Evolutionary conservation across 2,888 invertebrate species (phyloP), one percentile per base, ranked within the genome.

Genomic region (Synanthedon myopaeformis): DNA sequence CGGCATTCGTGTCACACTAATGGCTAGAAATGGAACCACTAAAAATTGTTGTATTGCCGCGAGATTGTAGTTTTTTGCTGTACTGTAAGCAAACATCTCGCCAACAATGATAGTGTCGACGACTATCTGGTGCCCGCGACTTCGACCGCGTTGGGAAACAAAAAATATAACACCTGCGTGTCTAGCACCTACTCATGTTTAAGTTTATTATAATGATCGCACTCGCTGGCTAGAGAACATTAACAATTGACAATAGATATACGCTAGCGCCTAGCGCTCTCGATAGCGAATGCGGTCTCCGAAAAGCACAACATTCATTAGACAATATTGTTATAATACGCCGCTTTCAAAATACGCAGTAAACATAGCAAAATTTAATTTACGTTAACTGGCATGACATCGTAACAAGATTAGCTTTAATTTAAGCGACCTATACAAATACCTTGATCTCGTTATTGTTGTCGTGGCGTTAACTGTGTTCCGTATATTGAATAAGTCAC

Each of bases 371-470:
- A 65, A 71, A 71, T 74, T 70, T 66, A 71, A 75, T 74, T 71
- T 71, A 72, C 65, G 69, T 66, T 65, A 68, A 65, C 59, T 61
- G 58, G 58, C 62, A 61, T 63, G 66, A 66, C 62, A 61, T 59
- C 55, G 61, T 67, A 68, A 76, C 65, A 59, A 67, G 71, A 74
- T 76, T 72, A 74, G 62, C 61, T 64, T 64, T 67, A 72, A 78
- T 74, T 72, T 68, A 70, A 69, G 61, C 72, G 69, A 72, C 71
- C 74, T 69, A 69, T 70, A 64, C 70, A 74, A 76, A 78, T 72
- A 72, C 70, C 71, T 70, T 76, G 72, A 79, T 78, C 78, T 72
- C 61, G 73, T 75, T 74, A 72, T 65, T 62, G 58, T 57, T 61
- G 64, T 59, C 61, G 54, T 56, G 56, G 61, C 55, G 55, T 57